Base-by-base conservation (phyloP, 2,888 invertebrate species). In the Leucophenga maculata region DNA sequence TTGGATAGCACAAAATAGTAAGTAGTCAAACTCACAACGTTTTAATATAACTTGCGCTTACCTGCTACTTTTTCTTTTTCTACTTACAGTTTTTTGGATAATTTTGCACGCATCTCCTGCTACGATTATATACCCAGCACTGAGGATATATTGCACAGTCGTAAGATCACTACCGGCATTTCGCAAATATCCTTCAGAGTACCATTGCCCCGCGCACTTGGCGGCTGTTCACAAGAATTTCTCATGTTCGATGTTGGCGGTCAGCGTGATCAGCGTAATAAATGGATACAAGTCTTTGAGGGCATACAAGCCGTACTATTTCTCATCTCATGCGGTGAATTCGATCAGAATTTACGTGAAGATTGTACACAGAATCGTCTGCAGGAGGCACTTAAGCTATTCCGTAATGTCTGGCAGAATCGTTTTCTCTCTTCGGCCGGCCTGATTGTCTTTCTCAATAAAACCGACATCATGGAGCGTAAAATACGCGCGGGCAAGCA, bases 211-310 rank as follows among this genome's bases (percentile, higher is more conserved):
- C 92, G 91, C 82, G 91, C 91, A 57, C 91, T 93, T 89, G 93
- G 93, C 0, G 93, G 93, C 1, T 93, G 94, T 0, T 86, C 89
- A 6, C 93, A 94, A 79, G 91, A 92, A 31, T 94, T 94, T 84
- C 93, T 93, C 90, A 94, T 95, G 92, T 95, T 93, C 78, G 95
- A 95, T 83, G 95, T 95, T 0, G 95, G 95, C 0, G 95, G 95
- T 0, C 95, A 95, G 86, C 89, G 94, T 69, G 95, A 94, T 13
- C 94, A 95, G 82, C 89, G 95, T 69, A 93, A 93, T 77, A 95
- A 95, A 86, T 95, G 95, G 95, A 94, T 95, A 77, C 93, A 93
- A 91, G 94, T 94, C 0, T 95, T 95, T 81, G 95, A 94, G 86
- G 94, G 94, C 2, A 94, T 95, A 75, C 92, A 94, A 77, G 94